Base-by-base conservation (phyloP, 2,888 invertebrate genomes). In the Glyphotaelius pellucidus region DNA sequence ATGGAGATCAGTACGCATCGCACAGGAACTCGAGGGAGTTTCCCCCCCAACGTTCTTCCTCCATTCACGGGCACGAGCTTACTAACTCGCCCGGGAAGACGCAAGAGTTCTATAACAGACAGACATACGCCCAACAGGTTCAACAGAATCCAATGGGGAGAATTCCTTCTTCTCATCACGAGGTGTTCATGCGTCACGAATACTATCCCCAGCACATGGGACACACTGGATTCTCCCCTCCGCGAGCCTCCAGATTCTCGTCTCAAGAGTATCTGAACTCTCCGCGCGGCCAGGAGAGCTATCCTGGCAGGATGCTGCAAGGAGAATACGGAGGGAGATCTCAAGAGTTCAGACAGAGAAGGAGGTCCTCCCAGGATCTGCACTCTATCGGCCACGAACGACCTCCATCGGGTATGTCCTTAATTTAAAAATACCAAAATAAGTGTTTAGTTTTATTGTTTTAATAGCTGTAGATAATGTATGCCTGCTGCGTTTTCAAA, bases 301-400 rank as follows among this genome's bases (percentile, higher is more conserved):
- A 93, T 91, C 92, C 91, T 79, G 93, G 92, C 9, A 85, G 94
- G 19, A 95, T 96, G 2, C 95, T 95, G 80, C 95, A 95, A 94
- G 96, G 95, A 0, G 94, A 96, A 31, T 96, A 96, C 95, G 95
- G 95, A 5, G 96, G 96, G 94, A 95, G 95, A 93, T 94, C 96
- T 15, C 94, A 95, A 30, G 96, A 96, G 94, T 96, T 95, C 92
- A 94, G 96, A 2, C 96, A 96, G 94, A 95, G 96, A 1, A 94
- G 96, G 31, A 95, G 96, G 31, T 96, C 96, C 12, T 96, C 96
- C 94, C 96, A 96, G 94, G 96, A 96, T 86, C 94, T 96, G 31
- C 95, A 95, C 92, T 95, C 96, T 1, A 94, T 96, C 80, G 96
- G 95, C 79, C 95, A 95, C 92, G 95, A 95, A 91, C 94, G 92